These are phyloP conservation scores for Thaumatotibia leucotreta DNA, from an alignment of 1,140 invertebrate species.

Conservation along the genomic window DNA sequence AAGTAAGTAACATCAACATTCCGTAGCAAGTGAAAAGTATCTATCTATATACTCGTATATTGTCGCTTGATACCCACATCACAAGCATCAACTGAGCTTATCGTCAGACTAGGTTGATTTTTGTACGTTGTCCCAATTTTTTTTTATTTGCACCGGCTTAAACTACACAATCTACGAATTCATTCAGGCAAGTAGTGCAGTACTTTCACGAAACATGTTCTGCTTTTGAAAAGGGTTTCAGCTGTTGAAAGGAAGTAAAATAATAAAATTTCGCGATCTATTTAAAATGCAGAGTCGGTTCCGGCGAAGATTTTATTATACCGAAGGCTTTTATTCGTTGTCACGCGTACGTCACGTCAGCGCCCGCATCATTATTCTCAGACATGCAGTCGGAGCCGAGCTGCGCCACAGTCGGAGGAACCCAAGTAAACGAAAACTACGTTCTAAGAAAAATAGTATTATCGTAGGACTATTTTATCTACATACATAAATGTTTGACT, in stretches of 20 bases:
- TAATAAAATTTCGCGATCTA: not conserved
- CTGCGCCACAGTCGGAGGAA: not conserved
- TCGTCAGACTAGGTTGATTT: no score
- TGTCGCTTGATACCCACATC: no score
- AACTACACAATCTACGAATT: no score
- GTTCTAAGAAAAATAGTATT: not conserved
- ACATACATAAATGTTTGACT: slow-evolving; percentile 5
- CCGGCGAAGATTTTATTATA: slow-evolving; percentile 1
- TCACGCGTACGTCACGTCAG: slow-evolving; percentile 33
- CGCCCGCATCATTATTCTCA: slow-evolving; percentile 42
- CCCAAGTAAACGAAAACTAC: not conserved
- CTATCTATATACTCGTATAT: no score
- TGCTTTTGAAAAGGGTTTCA: not conserved
- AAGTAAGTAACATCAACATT: no score
- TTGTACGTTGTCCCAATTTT: no score
- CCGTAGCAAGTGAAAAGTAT: no score
- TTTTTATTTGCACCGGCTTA: no score
- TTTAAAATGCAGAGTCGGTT: not conserved
- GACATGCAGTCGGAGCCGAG: slow-evolving; percentile 33
- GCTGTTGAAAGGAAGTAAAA: not conserved
- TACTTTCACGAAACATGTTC: not conserved
- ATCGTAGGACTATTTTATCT: slow-evolving; percentile 17
- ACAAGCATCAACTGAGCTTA: no score
- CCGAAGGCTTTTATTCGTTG: slow-evolving; percentile 36
- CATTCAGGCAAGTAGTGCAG: not conserved